A percentile compares a stretch with the other conserved stretches of the same genome.
These are phyloP conservation scores for Peromyscus attwateri DNA, from an alignment of 2,797 vertebrate genomes.

Conservation along the genomic window DNA sequence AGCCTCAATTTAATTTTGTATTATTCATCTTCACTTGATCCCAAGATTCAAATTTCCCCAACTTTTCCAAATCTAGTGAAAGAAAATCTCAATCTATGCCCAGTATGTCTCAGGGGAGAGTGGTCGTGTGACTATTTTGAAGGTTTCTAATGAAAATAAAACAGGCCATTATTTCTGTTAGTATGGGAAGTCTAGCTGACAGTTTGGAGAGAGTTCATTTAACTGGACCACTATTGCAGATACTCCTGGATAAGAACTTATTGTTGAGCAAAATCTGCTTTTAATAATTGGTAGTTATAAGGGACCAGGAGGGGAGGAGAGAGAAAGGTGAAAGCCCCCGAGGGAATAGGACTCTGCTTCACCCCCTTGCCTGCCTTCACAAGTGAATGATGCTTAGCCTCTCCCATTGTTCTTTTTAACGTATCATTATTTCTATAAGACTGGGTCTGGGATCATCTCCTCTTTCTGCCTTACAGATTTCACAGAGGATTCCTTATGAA, in stretches of 20 bases:
- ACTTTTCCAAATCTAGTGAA: slow-evolving; percentile 19
- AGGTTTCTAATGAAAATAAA: slow-evolving; percentile 41
- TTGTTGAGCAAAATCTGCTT: slow-evolving; percentile 23
- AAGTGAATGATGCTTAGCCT: background rate
- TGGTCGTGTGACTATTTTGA: background rate
- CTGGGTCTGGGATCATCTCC: background rate
- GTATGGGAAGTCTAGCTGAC: background rate
- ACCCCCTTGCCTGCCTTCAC: background rate
- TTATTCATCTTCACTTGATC: slow-evolving; percentile 17
- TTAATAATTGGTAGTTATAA: background rate
- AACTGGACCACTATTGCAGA: background rate
- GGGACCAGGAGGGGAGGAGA: background rate
- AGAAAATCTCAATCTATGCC: background rate
- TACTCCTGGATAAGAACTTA: background rate
- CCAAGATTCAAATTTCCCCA: slow-evolving; percentile 18
- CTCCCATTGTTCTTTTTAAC: background rate
- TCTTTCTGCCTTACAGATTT: slow-evolving; percentile 18
- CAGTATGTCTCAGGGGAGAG: background rate
- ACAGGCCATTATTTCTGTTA: background rate
- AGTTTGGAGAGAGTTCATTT: slow-evolving; percentile 13
- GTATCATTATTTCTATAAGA: slow-evolving; percentile 41
- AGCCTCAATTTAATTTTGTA: background rate
- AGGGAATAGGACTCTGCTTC: background rate
- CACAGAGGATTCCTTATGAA: background rate
- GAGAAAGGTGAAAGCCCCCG: background rate